These are phyloP conservation scores for Simalia tracyae DNA, from an alignment of 2,797 vertebrate genomes.

Conservation along the genomic window DNA sequence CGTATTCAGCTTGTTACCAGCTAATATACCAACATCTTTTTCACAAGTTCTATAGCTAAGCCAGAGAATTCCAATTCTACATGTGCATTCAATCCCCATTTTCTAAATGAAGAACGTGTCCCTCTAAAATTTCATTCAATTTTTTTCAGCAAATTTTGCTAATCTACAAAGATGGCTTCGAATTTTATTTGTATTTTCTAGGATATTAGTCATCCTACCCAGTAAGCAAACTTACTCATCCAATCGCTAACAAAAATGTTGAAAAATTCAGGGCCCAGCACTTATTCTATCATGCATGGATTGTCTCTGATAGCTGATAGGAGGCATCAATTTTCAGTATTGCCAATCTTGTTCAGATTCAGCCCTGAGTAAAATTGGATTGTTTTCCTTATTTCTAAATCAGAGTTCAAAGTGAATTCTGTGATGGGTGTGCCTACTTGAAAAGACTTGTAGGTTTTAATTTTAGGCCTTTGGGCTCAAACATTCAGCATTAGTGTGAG, in stretches of 20 bases:
- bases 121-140: background rate
- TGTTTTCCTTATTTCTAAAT: background rate
- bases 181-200: background rate
- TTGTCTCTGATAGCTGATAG: background rate
- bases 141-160: background rate
- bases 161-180: background rate
- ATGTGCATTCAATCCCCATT: too few relatives aligned
- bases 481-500: constrained; percentile 1
- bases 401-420: background rate
- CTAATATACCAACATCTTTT: too few relatives aligned
- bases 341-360: background rate
- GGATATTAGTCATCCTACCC: background rate
- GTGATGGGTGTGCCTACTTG: background rate
- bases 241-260: background rate
- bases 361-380: background rate
- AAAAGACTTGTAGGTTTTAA: background rate
- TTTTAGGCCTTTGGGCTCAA: constrained; percentile 12
- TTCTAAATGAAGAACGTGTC: too few relatives aligned
- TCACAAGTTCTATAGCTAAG: too few relatives aligned
- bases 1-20: too few relatives aligned
- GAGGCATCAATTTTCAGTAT: background rate
- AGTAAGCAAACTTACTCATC: background rate
- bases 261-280: background rate
- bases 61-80: too few relatives aligned
- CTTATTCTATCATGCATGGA: background rate